A percentile compares a stretch with the other conserved stretches of the same genome.
Conservation (phyloP, 2,113 vertebrate species). For the Phylloscopus whistleri region DNA sequence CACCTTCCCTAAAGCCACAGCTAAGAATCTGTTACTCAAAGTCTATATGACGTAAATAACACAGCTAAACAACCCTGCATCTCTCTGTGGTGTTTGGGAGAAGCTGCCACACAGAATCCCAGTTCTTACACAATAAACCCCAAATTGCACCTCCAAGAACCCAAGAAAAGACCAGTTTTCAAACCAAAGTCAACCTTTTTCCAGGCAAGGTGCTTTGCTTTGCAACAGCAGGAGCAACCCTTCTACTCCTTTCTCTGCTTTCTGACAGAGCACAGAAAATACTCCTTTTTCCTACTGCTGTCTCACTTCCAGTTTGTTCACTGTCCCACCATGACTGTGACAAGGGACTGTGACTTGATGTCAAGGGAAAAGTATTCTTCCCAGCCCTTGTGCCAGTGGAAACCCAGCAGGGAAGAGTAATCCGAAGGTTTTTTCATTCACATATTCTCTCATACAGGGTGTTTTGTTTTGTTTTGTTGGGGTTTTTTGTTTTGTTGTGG, state of each 20-base stretch:
- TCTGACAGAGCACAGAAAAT: neutral
- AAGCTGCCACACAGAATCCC: neutral
- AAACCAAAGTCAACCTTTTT: neutral
- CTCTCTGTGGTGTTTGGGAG: neutral
- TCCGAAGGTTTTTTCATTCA: neutral
- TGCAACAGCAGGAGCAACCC: neutral
- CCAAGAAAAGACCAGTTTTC: neutral
- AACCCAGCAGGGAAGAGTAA: neutral
- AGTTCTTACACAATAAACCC: neutral
- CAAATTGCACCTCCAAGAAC: neutral
- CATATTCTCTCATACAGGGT: neutral
- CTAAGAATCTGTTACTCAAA: neutral
- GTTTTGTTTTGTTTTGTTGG: fast-evolving
- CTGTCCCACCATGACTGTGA: neutral
- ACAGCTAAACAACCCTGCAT: fast-evolving
- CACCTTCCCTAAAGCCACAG: neutral
- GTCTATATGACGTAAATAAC: neutral
- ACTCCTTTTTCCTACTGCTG: neutral
- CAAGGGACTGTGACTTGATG: neutral
- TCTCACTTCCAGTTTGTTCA: neutral
- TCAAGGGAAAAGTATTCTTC: neutral
- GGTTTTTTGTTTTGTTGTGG: too few relatives aligned
- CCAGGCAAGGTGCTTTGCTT: neutral
- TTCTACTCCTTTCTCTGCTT: neutral
- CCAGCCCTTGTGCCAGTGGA: neutral